A percentile compares a stretch with the other conserved stretches of the same genome.
phyloP scores from a whole-genome alignment of 2,113 vertebrate species.

The Reinhardtius hippoglossoides region DNA sequence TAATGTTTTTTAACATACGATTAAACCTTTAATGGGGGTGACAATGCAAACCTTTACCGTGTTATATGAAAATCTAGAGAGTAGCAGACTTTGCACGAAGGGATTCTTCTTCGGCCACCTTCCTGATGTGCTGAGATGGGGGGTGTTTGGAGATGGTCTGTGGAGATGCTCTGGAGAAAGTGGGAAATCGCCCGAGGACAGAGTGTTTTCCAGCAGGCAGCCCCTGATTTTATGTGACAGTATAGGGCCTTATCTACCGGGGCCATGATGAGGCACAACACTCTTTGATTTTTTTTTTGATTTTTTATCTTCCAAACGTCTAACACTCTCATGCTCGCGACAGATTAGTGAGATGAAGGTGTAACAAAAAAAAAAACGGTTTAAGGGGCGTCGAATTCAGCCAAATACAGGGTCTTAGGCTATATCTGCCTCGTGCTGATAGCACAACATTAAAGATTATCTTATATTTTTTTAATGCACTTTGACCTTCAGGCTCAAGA shows the following conservation, averaged over 20 bases:
- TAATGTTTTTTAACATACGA: not conserved
- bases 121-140: conserved; percentile 23
- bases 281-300: conserved; percentile 66
- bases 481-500: conserved; percentile 58
- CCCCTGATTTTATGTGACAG: conserved; percentile 76
- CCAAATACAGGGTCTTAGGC: conserved; percentile 46
- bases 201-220: conserved; percentile 68
- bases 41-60: not conserved
- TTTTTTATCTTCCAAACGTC: conserved; percentile 64
- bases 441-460: conserved; percentile 50
- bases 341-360: conserved; percentile 76
- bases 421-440: conserved; percentile 71
- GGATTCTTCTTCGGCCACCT: conserved; percentile 1
- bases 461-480: conserved; percentile 22
- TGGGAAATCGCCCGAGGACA: conserved; percentile 59
- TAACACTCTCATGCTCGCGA: conserved; percentile 65
- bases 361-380: conserved; percentile 50
- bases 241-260: conserved; percentile 74
- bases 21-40: not conserved
- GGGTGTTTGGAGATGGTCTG: conserved; percentile 7
- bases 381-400: conserved; percentile 58
- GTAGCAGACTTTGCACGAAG: not conserved
- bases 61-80: not conserved
- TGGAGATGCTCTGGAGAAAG: conserved; percentile 52
- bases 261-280: conserved; percentile 72